Percentiles rank a stretch among this genome's conserved stretches.
Evolutionary conservation across 2,797 vertebrate species (phyloP).

Genomic region (Poeciliopsis gracilis): DNA sequence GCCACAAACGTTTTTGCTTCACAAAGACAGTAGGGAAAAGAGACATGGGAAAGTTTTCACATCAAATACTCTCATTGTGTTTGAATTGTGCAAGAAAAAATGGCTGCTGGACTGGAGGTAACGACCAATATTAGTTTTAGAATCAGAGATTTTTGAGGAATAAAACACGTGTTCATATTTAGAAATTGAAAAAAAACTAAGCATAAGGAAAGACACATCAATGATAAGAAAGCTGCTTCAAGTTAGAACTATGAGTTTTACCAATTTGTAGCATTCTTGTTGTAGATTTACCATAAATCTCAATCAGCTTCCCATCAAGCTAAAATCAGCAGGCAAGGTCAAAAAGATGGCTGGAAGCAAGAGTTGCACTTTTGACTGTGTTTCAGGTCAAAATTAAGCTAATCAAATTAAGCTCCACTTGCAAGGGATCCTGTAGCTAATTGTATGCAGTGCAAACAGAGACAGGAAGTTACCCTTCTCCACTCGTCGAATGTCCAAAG

Average conservation of each 20-base stretch:
- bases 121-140: neutral
- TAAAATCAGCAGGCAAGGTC: neutral
- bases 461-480: neutral
- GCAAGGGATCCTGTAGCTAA: neutral
- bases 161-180: neutral
- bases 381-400: neutral
- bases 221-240: neutral
- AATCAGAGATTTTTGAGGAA: neutral
- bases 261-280: neutral
- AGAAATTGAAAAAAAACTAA: neutral
- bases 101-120: neutral
- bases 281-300: neutral
- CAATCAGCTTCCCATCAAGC: neutral
- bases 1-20: slow-evolving; percentile 52
- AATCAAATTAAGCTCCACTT: neutral
- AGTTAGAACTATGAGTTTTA: neutral
- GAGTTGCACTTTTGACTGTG: neutral
- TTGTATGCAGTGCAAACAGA: neutral
- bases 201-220: neutral
- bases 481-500: neutral
- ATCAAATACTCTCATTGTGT: slow-evolving; percentile 25
- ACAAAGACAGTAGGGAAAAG: slow-evolving; percentile 30
- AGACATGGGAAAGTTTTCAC: slow-evolving; percentile 31
- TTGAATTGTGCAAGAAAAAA: slow-evolving; percentile 24
- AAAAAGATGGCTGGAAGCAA: neutral